Evolutionary conservation across 1,140 invertebrate genomes (phyloP).

Genomic region (Bombyx mandarina): DNA sequence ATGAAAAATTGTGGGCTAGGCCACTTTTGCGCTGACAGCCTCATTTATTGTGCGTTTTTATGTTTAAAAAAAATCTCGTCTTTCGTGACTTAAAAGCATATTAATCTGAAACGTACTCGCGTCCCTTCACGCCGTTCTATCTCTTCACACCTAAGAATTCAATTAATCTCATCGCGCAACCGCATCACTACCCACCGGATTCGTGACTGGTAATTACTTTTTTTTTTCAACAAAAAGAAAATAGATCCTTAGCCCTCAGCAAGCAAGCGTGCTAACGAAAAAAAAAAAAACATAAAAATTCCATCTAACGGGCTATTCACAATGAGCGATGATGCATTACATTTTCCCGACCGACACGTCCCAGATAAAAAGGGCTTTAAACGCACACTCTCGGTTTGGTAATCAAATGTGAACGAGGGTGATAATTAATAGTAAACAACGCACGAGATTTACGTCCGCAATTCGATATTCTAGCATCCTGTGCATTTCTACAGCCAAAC

Average conservation of each 20-base stretch:
- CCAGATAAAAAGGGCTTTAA: conserved; percentile 17
- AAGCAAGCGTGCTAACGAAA: conserved; percentile 26
- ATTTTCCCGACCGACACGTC: conserved; percentile 26
- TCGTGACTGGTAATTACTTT: conserved; percentile 60
- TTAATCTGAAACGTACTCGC: conserved; percentile 18
- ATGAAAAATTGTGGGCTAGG: no score
- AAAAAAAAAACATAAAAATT: conserved; percentile 29
- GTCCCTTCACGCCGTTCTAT: conserved; percentile 16
- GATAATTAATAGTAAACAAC: no score
- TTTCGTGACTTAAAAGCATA: conserved; percentile 14
- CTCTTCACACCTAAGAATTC: conserved; percentile 61
- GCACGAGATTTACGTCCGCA: no score
- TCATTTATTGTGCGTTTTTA: no score
- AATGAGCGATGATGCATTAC: conserved; percentile 39
- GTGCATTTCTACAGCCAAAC: no score
- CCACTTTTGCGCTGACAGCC: no score
- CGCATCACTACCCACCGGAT: conserved; percentile 33
- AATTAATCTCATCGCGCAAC: conserved; percentile 53
- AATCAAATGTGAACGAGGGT: no score
- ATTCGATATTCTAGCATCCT: no score
- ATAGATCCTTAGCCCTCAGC: conserved; percentile 22
- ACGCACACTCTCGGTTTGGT: no score
- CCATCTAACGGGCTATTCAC: conserved; percentile 39
- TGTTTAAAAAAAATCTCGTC: background rate
- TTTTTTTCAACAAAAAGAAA: conserved; percentile 41